Evolutionary conservation across 2,113 vertebrate species (phyloP), one percentile per base, ranked within the genome.

Genomic region (Phrynosoma blainvillii): DNA sequence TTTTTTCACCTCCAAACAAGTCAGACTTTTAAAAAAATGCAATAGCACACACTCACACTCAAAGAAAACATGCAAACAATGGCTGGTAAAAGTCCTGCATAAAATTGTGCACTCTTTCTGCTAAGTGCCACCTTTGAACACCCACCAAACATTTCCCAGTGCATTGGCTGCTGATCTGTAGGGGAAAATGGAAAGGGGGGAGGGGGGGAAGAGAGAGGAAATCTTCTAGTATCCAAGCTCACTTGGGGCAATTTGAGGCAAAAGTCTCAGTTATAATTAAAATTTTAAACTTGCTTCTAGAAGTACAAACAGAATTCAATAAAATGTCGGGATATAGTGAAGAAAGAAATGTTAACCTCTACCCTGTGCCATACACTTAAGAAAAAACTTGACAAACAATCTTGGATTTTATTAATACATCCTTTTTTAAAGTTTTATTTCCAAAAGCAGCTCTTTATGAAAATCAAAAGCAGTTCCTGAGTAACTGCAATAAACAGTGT

Each of bases 401-500:
- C 90, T 96, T 84, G 94, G 89, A 94, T 95, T 94, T 93, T 91
- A 96, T 96, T 94, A 97, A 97, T 94, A 95, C 94, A 96, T 91
- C 95, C 94, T 94, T 96, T 95, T 79, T 94, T 93, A 96, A 94
- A 93, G 93, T 91, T 86, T 95, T 95, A 96, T 96, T 96, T 96
- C 92, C 95, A 95, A 97, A 97, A 97, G 97, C 97, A 97, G 97
- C 97, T 96, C 88, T 96, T 97, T 95, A 97, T 92, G 95, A 96
- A 95, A 96, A 95, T 96, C 96, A 96, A 95, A 96, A 96, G 96
- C 97, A 96, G 96, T 96, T 97, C 96, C 97, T 96, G 97, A 97
- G 97, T 96, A 96, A 96, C 96, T 96, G 97, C 97, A 93, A 96
- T 97, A 97, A 97, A 97, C 97, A 96, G 96, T 97, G 89, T 97